Evolutionary conservation across 2,797 vertebrate genomes (phyloP).

Genomic region (Ambastaia sidthimunki): DNA sequence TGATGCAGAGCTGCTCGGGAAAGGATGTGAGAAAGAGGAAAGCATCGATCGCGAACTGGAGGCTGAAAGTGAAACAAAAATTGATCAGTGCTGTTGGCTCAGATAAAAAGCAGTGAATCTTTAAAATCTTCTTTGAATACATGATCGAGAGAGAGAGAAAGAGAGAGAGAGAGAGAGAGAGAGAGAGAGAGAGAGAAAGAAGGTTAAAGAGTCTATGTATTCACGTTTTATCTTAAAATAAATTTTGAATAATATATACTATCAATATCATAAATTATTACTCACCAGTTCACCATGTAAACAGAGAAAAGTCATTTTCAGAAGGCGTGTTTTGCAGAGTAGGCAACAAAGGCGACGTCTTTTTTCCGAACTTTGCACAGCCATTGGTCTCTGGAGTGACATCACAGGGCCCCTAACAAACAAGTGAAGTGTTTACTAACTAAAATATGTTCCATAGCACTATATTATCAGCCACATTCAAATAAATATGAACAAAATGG

Average conservation of each 20-base stretch:
- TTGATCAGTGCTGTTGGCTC: conserved; percentile 21
- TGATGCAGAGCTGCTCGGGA: conserved; percentile 2
- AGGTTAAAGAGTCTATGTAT: not conserved
- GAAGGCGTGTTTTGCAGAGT: not conserved
- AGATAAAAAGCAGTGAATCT: conserved; percentile 16
- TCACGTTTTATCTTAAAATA: conserved; percentile 1
- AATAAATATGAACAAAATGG: too few relatives aligned
- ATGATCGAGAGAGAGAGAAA: not conserved
- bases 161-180: not conserved
- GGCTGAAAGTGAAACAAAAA: conserved; percentile 1
- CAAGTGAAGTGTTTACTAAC: not conserved
- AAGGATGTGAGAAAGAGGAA: conserved; percentile 37
- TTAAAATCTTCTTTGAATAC: conserved; percentile 27
- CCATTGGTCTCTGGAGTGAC: not conserved
- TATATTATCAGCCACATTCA: not conserved
- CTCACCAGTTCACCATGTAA: not conserved
- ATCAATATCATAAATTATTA: not conserved
- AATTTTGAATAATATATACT: not conserved
- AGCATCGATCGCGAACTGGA: not conserved
- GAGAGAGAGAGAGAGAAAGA: not conserved
- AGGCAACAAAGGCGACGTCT: not conserved
- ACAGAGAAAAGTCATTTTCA: not conserved
- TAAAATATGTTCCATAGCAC: not conserved
- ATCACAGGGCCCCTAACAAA: not conserved
- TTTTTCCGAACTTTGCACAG: not conserved